Base-by-base conservation (phyloP, 2,888 invertebrate species). In the Pegoplata infirma region DNA sequence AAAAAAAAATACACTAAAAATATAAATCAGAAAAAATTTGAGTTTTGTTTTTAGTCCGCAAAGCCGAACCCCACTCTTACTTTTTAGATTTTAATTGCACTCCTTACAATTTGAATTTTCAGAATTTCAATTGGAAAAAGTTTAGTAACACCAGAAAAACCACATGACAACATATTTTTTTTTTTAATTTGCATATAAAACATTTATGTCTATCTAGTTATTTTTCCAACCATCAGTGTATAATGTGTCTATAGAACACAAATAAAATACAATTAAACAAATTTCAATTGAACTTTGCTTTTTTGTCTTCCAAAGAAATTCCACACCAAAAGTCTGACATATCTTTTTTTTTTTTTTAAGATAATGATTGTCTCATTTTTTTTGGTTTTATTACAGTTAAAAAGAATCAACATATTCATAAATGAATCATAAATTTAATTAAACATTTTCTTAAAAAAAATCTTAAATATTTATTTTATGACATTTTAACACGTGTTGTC, bases 251-350 rank as follows among this genome's bases (percentile, higher is more conserved):
- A 12, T 32, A 7, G 14, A 55, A 56, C 72, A 46, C 49, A 51
- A 8, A 49, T 23, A 72, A 67, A 72, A 71, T 58, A 55, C 75
- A 79, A 79, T 79, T 71, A 79, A 79, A 79, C 79, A 71, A 72
- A 79, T 72, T 79, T 79, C 67, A 79, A 79, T 79, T 79, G 75
- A 79, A 75, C 75, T 79, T 79, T 79, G 79, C 49, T 75, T 61
- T n/a, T 49, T 56, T 58, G 63, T 28, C n/a, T 78, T 55, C 23
- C 66, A 56, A 71, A 67, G 71, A 79, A 71, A 75, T 75, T 75
- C 66, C 74, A 56, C 44, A 44, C 19, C 46, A 53, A 58, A 51
- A 67, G n/a, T n/a, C 14, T 23, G 66, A 66, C 25, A 64, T 12
- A n/a, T n/a, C n/a, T n/a, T n/a, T n/a, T n/a, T n/a, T n/a, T n/a